Percentiles rank a stretch among this genome's conserved stretches.
Conservation (phyloP, 2,113 vertebrate species). For the Edolisoma coerulescens region DNA sequence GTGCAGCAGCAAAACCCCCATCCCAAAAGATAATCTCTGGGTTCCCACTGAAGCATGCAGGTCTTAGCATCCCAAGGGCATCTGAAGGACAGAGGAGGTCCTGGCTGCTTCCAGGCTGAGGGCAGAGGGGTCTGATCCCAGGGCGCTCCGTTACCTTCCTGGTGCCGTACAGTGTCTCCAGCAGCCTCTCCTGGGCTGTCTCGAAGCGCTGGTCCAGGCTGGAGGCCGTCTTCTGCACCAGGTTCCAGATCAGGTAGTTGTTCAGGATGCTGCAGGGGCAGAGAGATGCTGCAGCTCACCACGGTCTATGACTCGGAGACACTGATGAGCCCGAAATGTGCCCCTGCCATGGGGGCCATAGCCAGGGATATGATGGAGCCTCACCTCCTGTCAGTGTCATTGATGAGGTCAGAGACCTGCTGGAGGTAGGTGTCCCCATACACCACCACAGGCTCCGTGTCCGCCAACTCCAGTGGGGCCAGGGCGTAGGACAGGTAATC, state of each 20-base stretch:
- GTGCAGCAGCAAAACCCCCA: background rate
- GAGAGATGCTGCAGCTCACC: background rate
- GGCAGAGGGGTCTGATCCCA: background rate
- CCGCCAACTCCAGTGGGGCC: conserved; percentile 85
- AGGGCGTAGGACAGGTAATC: conserved; percentile 88
- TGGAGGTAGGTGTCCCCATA: conserved; percentile 90
- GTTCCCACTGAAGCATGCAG: background rate
- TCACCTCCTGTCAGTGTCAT: conserved; percentile 85
- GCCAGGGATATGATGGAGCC: accelerated
- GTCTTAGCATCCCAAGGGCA: background rate
- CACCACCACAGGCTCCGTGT: conserved; percentile 88
- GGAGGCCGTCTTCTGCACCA: conserved; percentile 90
- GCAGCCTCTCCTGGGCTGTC: conserved; percentile 90
- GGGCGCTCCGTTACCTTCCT: conserved; percentile 79
- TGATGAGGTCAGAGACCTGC: conserved; percentile 93
- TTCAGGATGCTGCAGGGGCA: conserved; percentile 80
- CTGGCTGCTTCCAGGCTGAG: background rate
- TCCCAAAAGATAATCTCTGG: background rate
- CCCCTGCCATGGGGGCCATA: too few relatives aligned
- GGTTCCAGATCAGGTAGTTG: conserved; percentile 97
- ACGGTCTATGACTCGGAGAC: accelerated
- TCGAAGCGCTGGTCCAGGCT: conserved; percentile 95
- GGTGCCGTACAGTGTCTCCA: conserved; percentile 93
- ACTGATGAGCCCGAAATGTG: accelerated
- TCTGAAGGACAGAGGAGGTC: background rate